A percentile compares a stretch with the other conserved stretches of the same genome.
These are phyloP conservation scores for Eupithecia pulchellata DNA, from an alignment of 2,888 invertebrate species.

Conservation along the genomic window DNA sequence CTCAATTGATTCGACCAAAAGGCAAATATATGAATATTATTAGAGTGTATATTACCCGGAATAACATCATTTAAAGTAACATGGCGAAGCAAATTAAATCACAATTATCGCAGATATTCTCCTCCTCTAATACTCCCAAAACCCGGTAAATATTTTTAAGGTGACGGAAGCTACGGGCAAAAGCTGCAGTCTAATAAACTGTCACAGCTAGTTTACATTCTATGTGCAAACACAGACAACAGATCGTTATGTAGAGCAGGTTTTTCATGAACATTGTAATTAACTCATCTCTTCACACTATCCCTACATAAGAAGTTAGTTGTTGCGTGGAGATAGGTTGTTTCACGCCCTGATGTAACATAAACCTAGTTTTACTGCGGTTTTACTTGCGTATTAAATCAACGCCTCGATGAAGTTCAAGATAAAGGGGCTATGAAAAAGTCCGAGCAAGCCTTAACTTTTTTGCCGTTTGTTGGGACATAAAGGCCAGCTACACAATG, in stretches of 20 bases:
- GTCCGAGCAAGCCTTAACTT: background rate
- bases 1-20: background rate
- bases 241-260: conserved; percentile 2
- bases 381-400: conserved; percentile 7
- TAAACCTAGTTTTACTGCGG: conserved; percentile 5
- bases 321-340: conserved; percentile 37
- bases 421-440: conserved; percentile 1
- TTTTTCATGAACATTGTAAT: conserved; percentile 46
- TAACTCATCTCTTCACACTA: conserved; percentile 25
- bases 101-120: no score
- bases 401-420: conserved; percentile 1
- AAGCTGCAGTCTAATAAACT: background rate
- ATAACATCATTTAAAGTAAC: no score
- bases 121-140: no score
- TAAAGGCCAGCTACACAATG: no score
- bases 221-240: background rate
- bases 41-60: no score
- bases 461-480: background rate
- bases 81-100: no score
- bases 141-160: no score
- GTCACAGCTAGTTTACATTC: background rate
- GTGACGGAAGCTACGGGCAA: background rate
- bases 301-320: conserved; percentile 36
- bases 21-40: background rate
- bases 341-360: conserved; percentile 31